These are phyloP conservation scores for Dryas iulia DNA, from an alignment of 1,140 invertebrate species.

Conservation along the genomic window DNA sequence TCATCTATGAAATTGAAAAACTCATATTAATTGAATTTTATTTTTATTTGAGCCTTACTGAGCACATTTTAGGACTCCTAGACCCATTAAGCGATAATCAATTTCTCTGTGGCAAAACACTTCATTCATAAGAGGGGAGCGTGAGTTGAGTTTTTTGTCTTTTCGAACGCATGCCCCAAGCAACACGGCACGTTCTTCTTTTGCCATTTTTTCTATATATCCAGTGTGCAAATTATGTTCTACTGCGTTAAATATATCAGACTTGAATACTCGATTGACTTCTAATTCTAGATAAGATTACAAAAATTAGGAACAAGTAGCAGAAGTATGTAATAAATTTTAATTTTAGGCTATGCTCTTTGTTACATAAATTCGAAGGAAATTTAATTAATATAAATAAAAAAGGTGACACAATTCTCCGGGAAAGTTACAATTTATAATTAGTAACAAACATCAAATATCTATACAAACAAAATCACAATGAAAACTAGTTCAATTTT, in stretches of 20 bases:
- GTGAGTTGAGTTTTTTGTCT: slow-evolving; percentile 62
- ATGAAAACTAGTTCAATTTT: too few species aligned
- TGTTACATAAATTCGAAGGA: too few species aligned
- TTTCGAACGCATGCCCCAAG: slow-evolving; percentile 56
- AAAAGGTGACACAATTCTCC: too few species aligned
- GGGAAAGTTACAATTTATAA: too few species aligned
- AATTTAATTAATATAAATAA: too few species aligned
- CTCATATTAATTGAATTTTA: too few species aligned
- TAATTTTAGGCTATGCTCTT: too few species aligned
- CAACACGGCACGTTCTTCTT: slow-evolving; percentile 53
- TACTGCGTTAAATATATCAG: slow-evolving; percentile 80
- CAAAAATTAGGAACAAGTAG: background rate
- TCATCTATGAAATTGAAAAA: too few species aligned
- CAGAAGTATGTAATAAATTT: background rate
- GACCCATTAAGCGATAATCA: slow-evolving; percentile 64
- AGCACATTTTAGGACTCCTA: slow-evolving; percentile 62
- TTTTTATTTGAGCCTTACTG: too few species aligned
- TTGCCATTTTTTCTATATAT: slow-evolving; percentile 55
- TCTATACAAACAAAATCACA: too few species aligned
- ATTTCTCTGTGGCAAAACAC: slow-evolving; percentile 66
- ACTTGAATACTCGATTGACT: slow-evolving; percentile 82
- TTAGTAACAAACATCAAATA: too few species aligned
- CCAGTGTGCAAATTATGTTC: slow-evolving; percentile 62
- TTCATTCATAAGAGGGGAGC: slow-evolving; percentile 69
- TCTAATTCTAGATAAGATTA: slow-evolving; percentile 76